Evolutionary conservation across 2,888 invertebrate species (phyloP).

Genomic region (Coelopa pilipes): DNA sequence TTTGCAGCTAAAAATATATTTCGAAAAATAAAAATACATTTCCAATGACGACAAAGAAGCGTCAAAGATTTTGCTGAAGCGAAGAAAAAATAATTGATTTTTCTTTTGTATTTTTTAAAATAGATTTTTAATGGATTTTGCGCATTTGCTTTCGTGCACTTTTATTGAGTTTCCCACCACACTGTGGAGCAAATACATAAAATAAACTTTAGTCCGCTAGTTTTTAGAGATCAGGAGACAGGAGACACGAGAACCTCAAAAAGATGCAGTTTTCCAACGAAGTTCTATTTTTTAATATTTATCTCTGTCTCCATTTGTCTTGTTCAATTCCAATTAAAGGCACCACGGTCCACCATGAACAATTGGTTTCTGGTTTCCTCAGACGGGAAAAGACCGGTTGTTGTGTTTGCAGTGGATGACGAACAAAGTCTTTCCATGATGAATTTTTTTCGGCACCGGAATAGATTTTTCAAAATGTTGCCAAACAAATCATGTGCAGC

Average conservation of each 20-base stretch:
- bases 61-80: background rate
- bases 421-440: background rate
- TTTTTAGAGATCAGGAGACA: background rate
- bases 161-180: background rate
- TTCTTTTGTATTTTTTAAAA: slow-evolving; percentile 7
- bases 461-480: slow-evolving; percentile 6
- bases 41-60: background rate
- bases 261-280: background rate
- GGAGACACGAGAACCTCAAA: background rate
- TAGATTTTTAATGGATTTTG: slow-evolving; percentile 20
- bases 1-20: slow-evolving; percentile 26
- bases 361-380: background rate
- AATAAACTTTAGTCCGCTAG: background rate
- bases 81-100: background rate
- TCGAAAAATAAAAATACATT: background rate
- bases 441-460: background rate
- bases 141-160: background rate
- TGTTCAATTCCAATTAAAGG: no score
- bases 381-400: background rate
- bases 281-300: background rate
- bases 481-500: background rate
- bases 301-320: background rate
- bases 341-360: no score
- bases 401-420: background rate
- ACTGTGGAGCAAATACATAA: no score